A percentile compares a stretch with the other conserved stretches of the same genome.
Evolutionary conservation across 1,140 invertebrate species (phyloP).

Genomic region (Mylabris phalerata): DNA sequence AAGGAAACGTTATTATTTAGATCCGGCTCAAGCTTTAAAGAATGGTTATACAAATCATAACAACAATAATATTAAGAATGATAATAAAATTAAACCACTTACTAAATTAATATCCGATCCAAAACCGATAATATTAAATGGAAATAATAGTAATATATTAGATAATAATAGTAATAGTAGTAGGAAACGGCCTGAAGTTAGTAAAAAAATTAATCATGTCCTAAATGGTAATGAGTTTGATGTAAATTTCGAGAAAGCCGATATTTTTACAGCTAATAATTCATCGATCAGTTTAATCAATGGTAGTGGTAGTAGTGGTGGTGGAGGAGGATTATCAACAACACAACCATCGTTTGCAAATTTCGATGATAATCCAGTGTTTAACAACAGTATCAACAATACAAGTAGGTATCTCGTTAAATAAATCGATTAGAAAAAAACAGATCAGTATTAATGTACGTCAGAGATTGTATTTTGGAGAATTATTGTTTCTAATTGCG

Average conservation of each 20-base stretch:
- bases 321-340: not conserved
- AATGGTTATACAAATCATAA: conserved; percentile 39
- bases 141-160: conserved; percentile 15
- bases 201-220: conserved; percentile 21
- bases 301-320: too few relatives aligned
- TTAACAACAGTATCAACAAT: conserved; percentile 44
- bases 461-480: not conserved
- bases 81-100: conserved; percentile 25
- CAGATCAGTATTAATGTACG: not conserved
- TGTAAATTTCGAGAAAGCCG: conserved; percentile 58
- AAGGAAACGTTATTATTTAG: conserved; percentile 70
- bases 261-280: conserved; percentile 44
- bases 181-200: conserved; percentile 3
- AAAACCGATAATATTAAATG: conserved; percentile 23
- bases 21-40: conserved; percentile 51
- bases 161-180: conserved; percentile 17
- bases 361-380: conserved; percentile 66
- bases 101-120: conserved; percentile 19
- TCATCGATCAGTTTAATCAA: not conserved
- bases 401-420: conserved; percentile 6
- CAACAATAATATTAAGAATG: conserved; percentile 13
- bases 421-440: not conserved
- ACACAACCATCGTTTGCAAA: conserved; percentile 54
- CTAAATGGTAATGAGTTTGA: conserved; percentile 40
- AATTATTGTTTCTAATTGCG: not conserved